These are phyloP conservation scores for Eriocheir sinensis DNA, from an alignment of 1,140 invertebrate genomes.

Conservation along the genomic window DNA sequence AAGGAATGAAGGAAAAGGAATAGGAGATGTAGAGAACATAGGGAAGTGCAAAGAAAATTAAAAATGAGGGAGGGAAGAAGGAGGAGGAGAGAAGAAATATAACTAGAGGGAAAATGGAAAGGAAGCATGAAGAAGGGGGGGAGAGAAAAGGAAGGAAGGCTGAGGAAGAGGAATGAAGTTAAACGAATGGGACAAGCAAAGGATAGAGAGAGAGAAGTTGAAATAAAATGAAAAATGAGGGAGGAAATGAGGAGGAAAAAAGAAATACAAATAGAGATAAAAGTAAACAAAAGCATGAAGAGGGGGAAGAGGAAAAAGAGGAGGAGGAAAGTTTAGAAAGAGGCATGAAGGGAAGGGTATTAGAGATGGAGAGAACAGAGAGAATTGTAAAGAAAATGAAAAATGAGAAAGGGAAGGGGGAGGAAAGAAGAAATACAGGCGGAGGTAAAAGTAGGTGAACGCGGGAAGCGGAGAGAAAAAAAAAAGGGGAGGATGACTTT, in stretches of 20 bases:
- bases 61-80: too few species aligned
- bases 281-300: background rate
- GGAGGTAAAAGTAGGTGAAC: background rate
- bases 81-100: constrained; percentile 86
- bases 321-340: background rate
- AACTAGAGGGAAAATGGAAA: constrained; percentile 82
- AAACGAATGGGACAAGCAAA: background rate
- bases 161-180: background rate
- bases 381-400: background rate
- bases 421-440: background rate
- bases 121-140: constrained; percentile 87
- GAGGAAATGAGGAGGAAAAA: background rate
- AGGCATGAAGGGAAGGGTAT: background rate
- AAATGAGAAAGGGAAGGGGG: background rate
- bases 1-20: background rate
- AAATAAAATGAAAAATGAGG: too few species aligned
- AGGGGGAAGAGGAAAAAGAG: background rate
- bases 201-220: constrained; percentile 2
- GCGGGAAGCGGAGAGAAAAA: background rate
- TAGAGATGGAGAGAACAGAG: background rate
- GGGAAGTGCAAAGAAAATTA: background rate
- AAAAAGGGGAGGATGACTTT: background rate
- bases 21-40: background rate
- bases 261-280: background rate
- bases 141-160: constrained; percentile 82